Conservation (phyloP, 2,888 invertebrate genomes). For the Clusia tigrina region DNA sequence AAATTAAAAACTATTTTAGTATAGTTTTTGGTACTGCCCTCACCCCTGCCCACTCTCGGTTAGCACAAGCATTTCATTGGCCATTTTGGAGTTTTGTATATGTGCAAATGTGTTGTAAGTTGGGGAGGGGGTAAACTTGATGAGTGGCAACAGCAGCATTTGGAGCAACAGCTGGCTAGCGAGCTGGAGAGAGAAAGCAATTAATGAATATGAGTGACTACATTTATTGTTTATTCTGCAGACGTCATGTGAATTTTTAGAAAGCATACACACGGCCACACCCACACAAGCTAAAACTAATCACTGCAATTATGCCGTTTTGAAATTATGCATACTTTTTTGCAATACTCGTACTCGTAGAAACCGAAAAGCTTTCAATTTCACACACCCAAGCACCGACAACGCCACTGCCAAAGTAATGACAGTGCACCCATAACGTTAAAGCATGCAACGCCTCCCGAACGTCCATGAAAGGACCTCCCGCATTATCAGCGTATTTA, state of each 20-base stretch:
- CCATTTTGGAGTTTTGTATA: conserved; percentile 38
- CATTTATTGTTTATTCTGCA: too few species aligned
- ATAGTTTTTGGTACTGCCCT: conserved; percentile 32
- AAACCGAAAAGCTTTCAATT: too few species aligned
- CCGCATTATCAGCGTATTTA: background rate
- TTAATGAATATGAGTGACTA: background rate
- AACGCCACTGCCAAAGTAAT: too few species aligned
- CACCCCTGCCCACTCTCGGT: conserved; percentile 30
- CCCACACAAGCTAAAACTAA: background rate
- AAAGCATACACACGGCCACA: too few species aligned
- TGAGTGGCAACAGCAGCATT: background rate
- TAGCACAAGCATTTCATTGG: conserved; percentile 52
- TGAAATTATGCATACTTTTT: background rate
- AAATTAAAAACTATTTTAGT: conserved; percentile 54
- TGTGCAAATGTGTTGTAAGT: background rate
- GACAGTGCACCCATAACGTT: background rate
- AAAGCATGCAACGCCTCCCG: background rate
- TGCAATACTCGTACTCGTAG: background rate
- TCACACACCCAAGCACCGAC: background rate
- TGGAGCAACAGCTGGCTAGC: background rate
- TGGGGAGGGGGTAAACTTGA: background rate
- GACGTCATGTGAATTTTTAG: too few species aligned
- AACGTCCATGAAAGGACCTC: background rate
- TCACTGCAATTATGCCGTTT: background rate
- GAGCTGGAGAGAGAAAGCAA: background rate